These are phyloP conservation scores for Vulpes vulpes DNA, from an alignment of 2,113 vertebrate species.

Conservation along the genomic window DNA sequence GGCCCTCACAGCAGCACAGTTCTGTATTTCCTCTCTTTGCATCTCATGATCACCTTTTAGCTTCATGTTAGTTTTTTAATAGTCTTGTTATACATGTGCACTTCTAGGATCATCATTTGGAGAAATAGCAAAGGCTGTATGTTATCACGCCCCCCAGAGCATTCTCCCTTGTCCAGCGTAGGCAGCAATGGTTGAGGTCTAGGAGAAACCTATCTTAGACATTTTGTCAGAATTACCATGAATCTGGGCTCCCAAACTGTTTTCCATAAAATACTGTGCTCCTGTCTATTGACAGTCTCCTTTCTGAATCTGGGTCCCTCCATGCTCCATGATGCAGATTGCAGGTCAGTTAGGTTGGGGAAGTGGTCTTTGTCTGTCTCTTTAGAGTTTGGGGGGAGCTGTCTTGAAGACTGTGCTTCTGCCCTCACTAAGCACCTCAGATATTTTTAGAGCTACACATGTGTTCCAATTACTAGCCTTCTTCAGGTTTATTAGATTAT, in stretches of 20 bases:
- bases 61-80: not conserved
- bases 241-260: not conserved
- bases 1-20: not conserved
- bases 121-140: not conserved
- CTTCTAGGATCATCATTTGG: not conserved
- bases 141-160: not conserved
- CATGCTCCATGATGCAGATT: not conserved
- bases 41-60: not conserved
- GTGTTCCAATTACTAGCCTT: not conserved
- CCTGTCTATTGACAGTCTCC: not conserved
- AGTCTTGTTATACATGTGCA: not conserved
- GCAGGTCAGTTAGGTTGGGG: not conserved
- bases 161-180: not conserved
- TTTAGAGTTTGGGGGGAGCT: not conserved
- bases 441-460: not conserved
- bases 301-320: not conserved
- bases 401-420: not conserved
- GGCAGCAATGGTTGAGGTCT: not conserved
- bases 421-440: not conserved
- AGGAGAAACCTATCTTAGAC: not conserved
- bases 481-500: not conserved
- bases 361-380: not conserved
- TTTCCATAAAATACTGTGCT: not conserved
- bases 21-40: not conserved
- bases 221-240: not conserved